phyloP scores from a whole-genome alignment of 1,140 invertebrate genomes.

The Pararge aegeria region DNA sequence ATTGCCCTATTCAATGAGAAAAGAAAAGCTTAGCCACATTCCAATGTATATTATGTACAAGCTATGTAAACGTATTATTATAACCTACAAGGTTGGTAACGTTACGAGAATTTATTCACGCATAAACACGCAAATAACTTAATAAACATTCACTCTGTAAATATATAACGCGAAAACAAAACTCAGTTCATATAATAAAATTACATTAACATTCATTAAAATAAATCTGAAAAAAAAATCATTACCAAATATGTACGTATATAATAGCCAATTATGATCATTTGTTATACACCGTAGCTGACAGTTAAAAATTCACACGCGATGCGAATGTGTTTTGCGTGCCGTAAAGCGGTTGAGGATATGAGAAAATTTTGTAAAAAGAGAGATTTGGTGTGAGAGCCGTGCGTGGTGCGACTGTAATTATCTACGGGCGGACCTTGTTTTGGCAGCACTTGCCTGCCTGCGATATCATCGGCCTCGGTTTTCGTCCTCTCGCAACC shows the following conservation, averaged over 20 bases:
- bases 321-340: slow-evolving; percentile 65
- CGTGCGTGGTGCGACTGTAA: slow-evolving; percentile 58
- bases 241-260: slow-evolving; percentile 1
- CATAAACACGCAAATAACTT: slow-evolving; percentile 4
- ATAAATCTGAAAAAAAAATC: background rate
- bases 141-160: background rate
- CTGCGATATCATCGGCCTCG: slow-evolving; percentile 48
- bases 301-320: slow-evolving; percentile 66
- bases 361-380: slow-evolving; percentile 63
- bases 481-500: slow-evolving; percentile 37
- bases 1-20: slow-evolving; percentile 38
- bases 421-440: slow-evolving; percentile 44
- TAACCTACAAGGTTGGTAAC: slow-evolving; percentile 11
- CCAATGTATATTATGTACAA: slow-evolving; percentile 37
- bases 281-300: slow-evolving; percentile 50
- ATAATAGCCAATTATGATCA: slow-evolving; percentile 49
- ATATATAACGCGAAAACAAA: too few relatives aligned
- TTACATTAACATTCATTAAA: background rate
- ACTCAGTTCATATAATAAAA: too few relatives aligned
- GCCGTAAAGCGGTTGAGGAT: slow-evolving; percentile 62
- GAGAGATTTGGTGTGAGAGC: slow-evolving; percentile 50
- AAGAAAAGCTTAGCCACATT: slow-evolving; percentile 36
- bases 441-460: slow-evolving; percentile 44
- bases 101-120: slow-evolving; percentile 5
- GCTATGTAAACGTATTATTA: slow-evolving; percentile 14